phyloP scores from a whole-genome alignment of 2,113 vertebrate species.

The Hipposideros armiger region DNA sequence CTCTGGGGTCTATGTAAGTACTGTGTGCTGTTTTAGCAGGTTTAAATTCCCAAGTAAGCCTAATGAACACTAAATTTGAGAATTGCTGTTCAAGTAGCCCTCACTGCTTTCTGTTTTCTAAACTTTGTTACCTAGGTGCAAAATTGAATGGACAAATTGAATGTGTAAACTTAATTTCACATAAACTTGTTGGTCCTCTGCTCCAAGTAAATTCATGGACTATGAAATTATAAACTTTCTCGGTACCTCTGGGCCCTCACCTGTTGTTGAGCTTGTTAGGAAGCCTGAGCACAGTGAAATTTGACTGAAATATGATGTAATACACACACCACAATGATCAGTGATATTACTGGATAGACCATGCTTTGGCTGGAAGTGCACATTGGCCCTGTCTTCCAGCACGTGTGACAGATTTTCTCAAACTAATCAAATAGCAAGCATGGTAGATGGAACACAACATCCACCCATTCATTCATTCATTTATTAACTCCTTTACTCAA shows the following conservation, averaged over 20 bases:
- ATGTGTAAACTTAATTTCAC: background rate
- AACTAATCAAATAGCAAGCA: background rate
- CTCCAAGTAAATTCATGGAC: background rate
- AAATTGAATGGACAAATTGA: background rate
- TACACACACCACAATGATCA: background rate
- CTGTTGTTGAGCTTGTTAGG: background rate
- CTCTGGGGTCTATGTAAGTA: background rate
- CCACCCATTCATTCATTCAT: background rate
- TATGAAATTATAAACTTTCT: background rate
- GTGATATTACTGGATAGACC: background rate
- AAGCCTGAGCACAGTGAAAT: background rate
- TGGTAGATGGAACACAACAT: fast-evolving
- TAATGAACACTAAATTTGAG: slow-evolving; percentile 6
- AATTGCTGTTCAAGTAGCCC: background rate
- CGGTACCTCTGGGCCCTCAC: background rate
- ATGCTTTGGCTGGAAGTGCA: background rate
- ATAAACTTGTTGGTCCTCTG: background rate
- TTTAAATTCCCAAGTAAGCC: background rate
- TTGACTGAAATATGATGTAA: background rate
- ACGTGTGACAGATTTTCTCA: background rate
- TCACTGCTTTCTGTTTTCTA: background rate
- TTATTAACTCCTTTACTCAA: background rate
- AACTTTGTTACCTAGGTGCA: background rate
- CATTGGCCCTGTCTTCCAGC: background rate
- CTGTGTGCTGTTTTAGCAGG: background rate